These are phyloP conservation scores for Meghimatium bilineatum DNA, from an alignment of 2,888 invertebrate species.

Conservation along the genomic window DNA sequence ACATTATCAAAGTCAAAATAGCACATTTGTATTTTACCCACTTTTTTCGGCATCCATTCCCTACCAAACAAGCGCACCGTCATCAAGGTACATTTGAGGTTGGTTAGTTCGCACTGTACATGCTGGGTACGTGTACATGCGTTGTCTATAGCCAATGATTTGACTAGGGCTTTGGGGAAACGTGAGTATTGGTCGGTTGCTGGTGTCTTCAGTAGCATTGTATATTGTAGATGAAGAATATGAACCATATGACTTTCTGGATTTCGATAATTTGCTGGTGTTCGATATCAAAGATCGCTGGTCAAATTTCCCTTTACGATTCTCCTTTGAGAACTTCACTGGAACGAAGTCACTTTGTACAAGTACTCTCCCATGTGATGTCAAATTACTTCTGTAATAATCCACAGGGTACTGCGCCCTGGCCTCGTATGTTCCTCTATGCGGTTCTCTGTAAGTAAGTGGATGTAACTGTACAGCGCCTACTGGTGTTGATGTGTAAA, in stretches of 20 bases:
- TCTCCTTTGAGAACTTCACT: neutral
- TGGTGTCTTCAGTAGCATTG: conserved; percentile 47
- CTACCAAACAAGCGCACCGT: no score
- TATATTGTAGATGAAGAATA: conserved; percentile 36
- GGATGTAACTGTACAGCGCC: neutral
- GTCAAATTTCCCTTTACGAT: conserved; percentile 5
- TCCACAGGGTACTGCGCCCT: neutral
- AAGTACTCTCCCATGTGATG: conserved; percentile 24
- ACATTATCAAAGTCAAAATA: no score
- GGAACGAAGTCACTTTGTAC: neutral
- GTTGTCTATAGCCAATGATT: neutral
- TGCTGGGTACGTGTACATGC: neutral
- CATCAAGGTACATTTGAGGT: no score
- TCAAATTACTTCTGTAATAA: conserved; percentile 6
- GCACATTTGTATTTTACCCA: no score
- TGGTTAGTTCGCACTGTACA: no score
- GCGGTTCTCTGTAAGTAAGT: neutral
- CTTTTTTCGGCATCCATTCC: no score
- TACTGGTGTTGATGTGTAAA: neutral
- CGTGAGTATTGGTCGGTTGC: conserved; percentile 19
- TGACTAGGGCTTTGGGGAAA: neutral
- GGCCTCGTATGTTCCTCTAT: conserved; percentile 21
- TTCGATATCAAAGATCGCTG: conserved; percentile 18
- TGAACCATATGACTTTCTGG: neutral
- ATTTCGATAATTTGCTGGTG: conserved; percentile 20